Evolutionary conservation across 1,140 invertebrate genomes (phyloP).

Genomic region (Drosophila santomea): DNA sequence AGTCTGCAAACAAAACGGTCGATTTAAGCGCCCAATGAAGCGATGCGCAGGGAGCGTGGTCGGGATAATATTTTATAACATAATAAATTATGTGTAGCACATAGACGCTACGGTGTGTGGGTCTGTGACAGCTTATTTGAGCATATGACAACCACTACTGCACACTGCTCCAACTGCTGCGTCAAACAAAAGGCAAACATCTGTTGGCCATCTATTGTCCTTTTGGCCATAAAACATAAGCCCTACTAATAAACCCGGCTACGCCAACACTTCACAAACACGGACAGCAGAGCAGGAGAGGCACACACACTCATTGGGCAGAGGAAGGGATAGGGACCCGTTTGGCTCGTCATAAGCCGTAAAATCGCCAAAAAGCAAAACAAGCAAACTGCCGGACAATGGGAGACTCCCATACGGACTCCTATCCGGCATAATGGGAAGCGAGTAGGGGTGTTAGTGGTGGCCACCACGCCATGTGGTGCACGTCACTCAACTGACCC

Average conservation of each 20-base stretch:
- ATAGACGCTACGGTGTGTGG: constrained; percentile 9
- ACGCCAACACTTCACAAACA: constrained; percentile 65
- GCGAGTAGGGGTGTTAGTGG: constrained; percentile 19
- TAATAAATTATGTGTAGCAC: constrained; percentile 82
- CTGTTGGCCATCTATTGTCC: constrained; percentile 81
- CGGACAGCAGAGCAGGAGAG: constrained; percentile 22
- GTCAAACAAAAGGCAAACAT: constrained; percentile 78
- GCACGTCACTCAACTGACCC: constrained; percentile 74
- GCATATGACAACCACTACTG: constrained; percentile 73
- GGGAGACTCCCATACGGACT: constrained; percentile 13
- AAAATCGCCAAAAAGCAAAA: constrained; percentile 82
- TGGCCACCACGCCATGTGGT: constrained; percentile 57
- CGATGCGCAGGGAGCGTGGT: constrained; percentile 37
- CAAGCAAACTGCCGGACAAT: constrained; percentile 75
- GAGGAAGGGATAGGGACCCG: constrained; percentile 1
- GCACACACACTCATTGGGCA: constrained; percentile 8
- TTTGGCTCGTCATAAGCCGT: constrained; percentile 78
- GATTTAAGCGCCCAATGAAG: constrained; percentile 80
- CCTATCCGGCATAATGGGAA: constrained; percentile 28
- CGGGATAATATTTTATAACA: constrained; percentile 82
- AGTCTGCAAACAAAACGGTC: constrained; percentile 77
- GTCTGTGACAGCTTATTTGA: constrained; percentile 79
- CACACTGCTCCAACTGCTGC: not conserved
- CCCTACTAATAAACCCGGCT: constrained; percentile 79
- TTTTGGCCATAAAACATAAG: constrained; percentile 81